Conservation (phyloP, 2,888 invertebrate genomes). For the Dusona sp. region DNA sequence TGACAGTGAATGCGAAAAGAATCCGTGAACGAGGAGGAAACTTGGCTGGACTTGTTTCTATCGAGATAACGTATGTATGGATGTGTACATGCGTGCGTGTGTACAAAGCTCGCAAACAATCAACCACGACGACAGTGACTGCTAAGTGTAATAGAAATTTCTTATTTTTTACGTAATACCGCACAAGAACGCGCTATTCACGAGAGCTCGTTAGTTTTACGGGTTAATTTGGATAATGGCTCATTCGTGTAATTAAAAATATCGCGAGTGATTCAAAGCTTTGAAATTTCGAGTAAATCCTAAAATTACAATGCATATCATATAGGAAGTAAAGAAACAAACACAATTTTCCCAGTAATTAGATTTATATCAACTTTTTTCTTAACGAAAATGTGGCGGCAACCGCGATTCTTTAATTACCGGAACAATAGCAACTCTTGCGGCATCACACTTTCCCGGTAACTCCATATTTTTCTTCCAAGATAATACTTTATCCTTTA, state of each 20-base stretch:
- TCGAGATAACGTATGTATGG: slow-evolving; percentile 29
- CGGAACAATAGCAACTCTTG: slow-evolving; percentile 73
- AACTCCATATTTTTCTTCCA: slow-evolving; percentile 63
- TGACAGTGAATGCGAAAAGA: slow-evolving; percentile 12
- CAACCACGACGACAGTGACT: slow-evolving; percentile 19
- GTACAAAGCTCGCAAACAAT: slow-evolving; percentile 55
- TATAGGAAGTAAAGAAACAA: background rate
- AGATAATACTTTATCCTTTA: slow-evolving; percentile 31
- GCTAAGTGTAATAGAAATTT: slow-evolving; percentile 17
- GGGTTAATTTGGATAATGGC: slow-evolving; percentile 60
- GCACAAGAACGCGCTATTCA: background rate
- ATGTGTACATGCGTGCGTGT: background rate
- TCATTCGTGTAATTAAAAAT: slow-evolving; percentile 54
- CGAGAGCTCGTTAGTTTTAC: slow-evolving; percentile 20
- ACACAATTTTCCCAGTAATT: slow-evolving; percentile 45
- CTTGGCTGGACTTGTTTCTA: slow-evolving; percentile 42
- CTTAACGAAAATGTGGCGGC: slow-evolving; percentile 27
- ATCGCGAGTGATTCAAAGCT: background rate
- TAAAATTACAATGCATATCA: slow-evolving; percentile 9
- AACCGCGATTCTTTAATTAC: slow-evolving; percentile 73
- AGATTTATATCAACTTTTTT: slow-evolving; percentile 26
- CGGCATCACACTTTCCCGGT: slow-evolving; percentile 67
- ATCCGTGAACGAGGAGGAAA: slow-evolving; percentile 24
- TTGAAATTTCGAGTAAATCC: slow-evolving; percentile 12
- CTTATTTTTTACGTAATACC: slow-evolving; percentile 16